phyloP scores from a whole-genome alignment of 2,797 vertebrate species.

The Sphaeramia orbicularis region DNA sequence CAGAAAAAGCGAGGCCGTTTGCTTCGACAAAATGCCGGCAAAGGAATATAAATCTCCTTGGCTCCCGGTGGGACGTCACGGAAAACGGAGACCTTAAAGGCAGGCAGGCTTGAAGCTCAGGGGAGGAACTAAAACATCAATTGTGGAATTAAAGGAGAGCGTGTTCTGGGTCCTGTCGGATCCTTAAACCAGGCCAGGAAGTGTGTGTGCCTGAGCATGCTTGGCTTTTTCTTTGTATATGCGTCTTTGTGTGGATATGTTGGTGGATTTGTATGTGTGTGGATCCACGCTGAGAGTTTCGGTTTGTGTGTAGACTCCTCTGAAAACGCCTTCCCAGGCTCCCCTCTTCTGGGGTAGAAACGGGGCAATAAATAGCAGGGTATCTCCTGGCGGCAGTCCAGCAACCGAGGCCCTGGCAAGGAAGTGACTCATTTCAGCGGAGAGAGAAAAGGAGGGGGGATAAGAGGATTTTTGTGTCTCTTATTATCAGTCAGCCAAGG shows the following conservation, averaged over 20 bases:
- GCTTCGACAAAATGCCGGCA: constrained; percentile 61
- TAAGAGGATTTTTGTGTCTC: constrained; percentile 87
- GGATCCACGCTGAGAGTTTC: constrained; percentile 32
- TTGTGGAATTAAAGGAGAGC: constrained; percentile 80
- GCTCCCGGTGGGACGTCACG: constrained; percentile 69
- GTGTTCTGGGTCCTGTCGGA: constrained; percentile 82
- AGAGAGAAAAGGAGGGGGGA: constrained; percentile 73
- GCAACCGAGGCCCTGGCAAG: constrained; percentile 82
- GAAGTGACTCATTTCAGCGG: constrained; percentile 84
- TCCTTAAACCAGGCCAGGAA: constrained; percentile 79
- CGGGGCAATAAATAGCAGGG: constrained; percentile 87
- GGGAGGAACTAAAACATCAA: constrained; percentile 75
- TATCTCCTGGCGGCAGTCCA: constrained; percentile 86
- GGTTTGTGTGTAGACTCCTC: constrained; percentile 39
- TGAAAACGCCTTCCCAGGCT: constrained; percentile 73
- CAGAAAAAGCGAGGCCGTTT: constrained; percentile 57
- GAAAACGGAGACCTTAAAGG: constrained; percentile 75
- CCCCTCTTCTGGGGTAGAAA: constrained; percentile 84
- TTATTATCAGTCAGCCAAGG: constrained; percentile 91
- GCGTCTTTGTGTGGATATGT: constrained; percentile 41
- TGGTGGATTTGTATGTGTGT: constrained; percentile 43
- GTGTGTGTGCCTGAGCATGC: constrained; percentile 53
- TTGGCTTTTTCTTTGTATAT: constrained; percentile 44
- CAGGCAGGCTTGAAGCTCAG: constrained; percentile 64
- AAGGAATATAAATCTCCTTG: constrained; percentile 70